phyloP scores from a whole-genome alignment of 2,113 vertebrate genomes.

The Lepidothrix coronata region DNA sequence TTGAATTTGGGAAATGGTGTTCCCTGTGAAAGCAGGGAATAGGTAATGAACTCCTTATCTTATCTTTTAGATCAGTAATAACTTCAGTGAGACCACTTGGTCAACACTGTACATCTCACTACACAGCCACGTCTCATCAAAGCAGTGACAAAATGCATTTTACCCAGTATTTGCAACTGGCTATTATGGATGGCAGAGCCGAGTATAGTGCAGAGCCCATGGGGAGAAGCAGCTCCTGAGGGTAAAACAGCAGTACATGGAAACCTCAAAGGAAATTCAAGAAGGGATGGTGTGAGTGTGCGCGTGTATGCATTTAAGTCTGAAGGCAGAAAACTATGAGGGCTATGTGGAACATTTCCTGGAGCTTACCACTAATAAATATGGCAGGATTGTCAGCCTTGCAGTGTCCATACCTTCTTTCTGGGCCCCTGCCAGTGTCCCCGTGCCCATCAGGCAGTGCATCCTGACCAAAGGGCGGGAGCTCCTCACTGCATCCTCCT shows the following conservation, averaged over 20 bases:
- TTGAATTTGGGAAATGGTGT: neutral
- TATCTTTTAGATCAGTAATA: neutral
- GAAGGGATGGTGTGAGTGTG: conserved; percentile 5
- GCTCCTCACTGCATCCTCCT: neutral
- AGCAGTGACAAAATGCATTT: neutral
- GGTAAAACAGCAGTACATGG: neutral
- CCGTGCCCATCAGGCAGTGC: fast-evolving
- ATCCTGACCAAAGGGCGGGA: neutral
- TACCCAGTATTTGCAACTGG: neutral
- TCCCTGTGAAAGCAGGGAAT: neutral
- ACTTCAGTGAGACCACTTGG: neutral
- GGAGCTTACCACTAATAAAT: conserved; percentile 30
- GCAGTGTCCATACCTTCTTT: neutral
- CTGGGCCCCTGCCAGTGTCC: neutral
- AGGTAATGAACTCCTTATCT: neutral
- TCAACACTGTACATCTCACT: neutral
- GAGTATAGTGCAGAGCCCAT: neutral
- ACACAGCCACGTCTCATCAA: neutral
- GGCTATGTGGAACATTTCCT: conserved; percentile 67
- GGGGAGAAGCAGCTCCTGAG: neutral
- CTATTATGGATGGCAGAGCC: neutral
- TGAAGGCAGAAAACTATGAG: conserved; percentile 44
- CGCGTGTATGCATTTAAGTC: neutral
- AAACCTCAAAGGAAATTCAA: conserved; percentile 38
- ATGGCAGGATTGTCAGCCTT: conserved; percentile 24